Evolutionary conservation across 1,140 invertebrate species (phyloP), one percentile per base, ranked within the genome.

Genomic region (Cotesia chilonis): DNA sequence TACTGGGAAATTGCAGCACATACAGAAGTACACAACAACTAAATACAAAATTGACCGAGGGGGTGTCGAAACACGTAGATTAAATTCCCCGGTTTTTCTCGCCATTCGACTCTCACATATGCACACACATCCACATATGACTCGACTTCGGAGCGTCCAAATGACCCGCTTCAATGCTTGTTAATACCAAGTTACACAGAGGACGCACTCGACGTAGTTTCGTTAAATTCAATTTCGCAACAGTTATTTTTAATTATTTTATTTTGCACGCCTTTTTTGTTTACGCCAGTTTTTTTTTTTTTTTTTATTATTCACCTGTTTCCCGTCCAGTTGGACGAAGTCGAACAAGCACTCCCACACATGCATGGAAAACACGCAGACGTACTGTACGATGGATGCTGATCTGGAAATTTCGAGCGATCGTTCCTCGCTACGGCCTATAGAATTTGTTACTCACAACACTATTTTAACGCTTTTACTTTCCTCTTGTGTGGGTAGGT

Each of bases 111-210:
- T 51, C 61, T n/a, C 37, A 10, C 28, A 47, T 47, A 47, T 41
- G 9, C 5, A 47, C 10, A 47, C 41, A 47, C 10, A 47, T 47
- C 6, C 5, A 7, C 5, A 6, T 47, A 47, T 47, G 6, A 9
- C 6, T 47, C 2, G 6, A 47, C 5, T 47, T 3, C 41, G 6
- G 6, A 47, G 6, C 10, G 41, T 6, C 41, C 10, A 65, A 65
- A 51, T 51, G 37, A 51, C 63, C 17, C 28, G 63, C 63, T 37
- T 65, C 37, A 38, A 65, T 20, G 66, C 52, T 68, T 68, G 66
- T 68, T 68, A 68, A 52, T 55, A 68, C 51, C 66, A 54, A 68
- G 66, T 68, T 68, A 68, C 66, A 54, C 28, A 51, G 38, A 38
- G 37, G 41, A 7, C 41, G 41, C 41, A 47, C 6, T 52, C 52